phyloP scores from a whole-genome alignment of 2,797 vertebrate species.

The Dryobates pubescens region DNA sequence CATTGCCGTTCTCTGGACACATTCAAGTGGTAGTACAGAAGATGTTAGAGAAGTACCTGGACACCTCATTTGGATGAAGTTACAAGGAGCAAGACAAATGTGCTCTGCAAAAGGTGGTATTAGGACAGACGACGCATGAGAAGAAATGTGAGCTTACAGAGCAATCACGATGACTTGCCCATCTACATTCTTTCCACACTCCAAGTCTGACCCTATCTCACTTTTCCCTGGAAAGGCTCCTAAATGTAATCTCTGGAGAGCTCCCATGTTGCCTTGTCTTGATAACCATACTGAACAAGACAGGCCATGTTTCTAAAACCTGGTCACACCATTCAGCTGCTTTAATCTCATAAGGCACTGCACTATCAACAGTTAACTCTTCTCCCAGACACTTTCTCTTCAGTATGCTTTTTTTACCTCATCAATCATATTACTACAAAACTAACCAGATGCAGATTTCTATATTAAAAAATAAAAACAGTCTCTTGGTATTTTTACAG shows the following conservation, averaged over 20 bases:
- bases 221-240: neutral
- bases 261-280: neutral
- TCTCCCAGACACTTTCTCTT: neutral
- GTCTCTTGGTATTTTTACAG: too few species aligned
- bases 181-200: neutral
- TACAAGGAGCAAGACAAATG: neutral
- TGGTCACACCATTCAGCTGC: neutral
- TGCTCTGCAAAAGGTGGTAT: neutral
- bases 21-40: neutral
- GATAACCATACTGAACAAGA: rapidly evolving
- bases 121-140: neutral
- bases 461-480: neutral
- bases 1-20: too few species aligned
- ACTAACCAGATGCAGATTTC: neutral
- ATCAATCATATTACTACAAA: neutral
- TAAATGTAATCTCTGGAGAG: neutral
- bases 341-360: neutral
- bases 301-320: neutral
- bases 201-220: neutral
- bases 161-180: neutral
- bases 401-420: neutral
- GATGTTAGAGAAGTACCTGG: neutral
- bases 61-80: neutral
- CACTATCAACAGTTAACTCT: neutral
- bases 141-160: neutral